Conservation (phyloP, 2,113 vertebrate genomes). For the Cinclus cinclus region DNA sequence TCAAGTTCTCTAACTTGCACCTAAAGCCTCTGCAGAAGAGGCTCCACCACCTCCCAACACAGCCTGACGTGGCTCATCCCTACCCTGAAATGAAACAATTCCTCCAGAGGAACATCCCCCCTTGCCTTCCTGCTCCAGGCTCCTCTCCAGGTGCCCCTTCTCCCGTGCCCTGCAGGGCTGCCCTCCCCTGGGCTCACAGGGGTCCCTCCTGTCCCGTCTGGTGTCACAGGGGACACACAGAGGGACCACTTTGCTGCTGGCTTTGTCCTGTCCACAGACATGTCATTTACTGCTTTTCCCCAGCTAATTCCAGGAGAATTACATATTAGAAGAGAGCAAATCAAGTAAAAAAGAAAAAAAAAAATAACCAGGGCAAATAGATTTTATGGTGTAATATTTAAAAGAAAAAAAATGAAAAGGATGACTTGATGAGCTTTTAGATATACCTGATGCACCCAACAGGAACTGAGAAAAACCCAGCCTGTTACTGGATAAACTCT, state of each 20-base stretch:
- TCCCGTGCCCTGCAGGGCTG: background rate
- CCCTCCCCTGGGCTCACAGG: background rate
- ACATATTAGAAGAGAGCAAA: background rate
- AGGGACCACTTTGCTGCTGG: accelerated
- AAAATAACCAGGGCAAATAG: background rate
- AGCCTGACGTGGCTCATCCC: accelerated
- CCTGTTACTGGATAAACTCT: background rate
- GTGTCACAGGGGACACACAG: background rate
- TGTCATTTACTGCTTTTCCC: background rate
- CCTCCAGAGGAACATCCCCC: background rate
- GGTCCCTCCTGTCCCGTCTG: no score
- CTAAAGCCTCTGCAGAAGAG: background rate
- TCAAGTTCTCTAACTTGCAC: background rate
- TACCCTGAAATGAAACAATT: background rate
- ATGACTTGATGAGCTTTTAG: background rate
- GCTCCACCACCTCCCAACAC: background rate
- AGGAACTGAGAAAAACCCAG: background rate
- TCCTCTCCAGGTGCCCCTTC: accelerated
- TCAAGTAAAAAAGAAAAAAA: background rate
- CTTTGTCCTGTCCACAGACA: background rate
- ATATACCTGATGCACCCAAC: background rate
- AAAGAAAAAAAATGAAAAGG: background rate
- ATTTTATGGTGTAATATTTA: background rate
- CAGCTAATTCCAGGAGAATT: background rate
- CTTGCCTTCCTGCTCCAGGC: background rate